Percentiles rank a stretch among this genome's conserved stretches.
phyloP scores from a whole-genome alignment of 2,888 invertebrate genomes.

The Tuberolachnus salignus region DNA sequence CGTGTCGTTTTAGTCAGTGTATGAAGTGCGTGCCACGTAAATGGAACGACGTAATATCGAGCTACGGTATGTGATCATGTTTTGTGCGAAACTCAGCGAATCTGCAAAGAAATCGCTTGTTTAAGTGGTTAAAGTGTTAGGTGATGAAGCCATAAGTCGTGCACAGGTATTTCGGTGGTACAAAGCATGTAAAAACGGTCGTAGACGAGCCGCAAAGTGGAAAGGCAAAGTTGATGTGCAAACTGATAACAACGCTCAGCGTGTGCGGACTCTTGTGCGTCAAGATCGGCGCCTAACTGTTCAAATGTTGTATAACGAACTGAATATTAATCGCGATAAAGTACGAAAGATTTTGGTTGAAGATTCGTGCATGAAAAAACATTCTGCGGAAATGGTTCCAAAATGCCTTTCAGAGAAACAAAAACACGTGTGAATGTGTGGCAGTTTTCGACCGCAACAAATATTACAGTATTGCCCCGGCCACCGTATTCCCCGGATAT shows the following conservation, averaged over 20 bases:
- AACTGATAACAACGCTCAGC: no score
- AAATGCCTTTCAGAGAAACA: no score
- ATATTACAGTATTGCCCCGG: constrained; percentile 37
- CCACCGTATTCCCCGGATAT: constrained; percentile 57
- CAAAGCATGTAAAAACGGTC: not conserved
- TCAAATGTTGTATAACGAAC: not conserved
- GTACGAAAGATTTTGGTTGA: no score
- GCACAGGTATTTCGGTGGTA: constrained; percentile 26
- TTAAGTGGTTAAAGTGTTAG: constrained; percentile 44
- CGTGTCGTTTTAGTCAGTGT: not conserved
- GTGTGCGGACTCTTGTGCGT: not conserved
- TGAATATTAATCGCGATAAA: no score
- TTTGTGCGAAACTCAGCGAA: constrained; percentile 45
- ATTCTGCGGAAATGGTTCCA: no score
- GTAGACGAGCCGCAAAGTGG: not conserved
- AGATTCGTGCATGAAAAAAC: no score
- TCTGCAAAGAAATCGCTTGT: constrained; percentile 15
- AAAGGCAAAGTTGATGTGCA: not conserved
- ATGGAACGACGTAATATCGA: constrained; percentile 19
- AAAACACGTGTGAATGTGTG: not conserved
- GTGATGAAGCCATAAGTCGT: constrained; percentile 12
- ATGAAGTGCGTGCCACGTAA: no score
- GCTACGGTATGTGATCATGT: no score
- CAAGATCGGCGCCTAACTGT: not conserved
- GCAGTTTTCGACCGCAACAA: constrained; percentile 55